Conservation (phyloP, 2,113 vertebrate genomes). For the Centropristis striata region DNA sequence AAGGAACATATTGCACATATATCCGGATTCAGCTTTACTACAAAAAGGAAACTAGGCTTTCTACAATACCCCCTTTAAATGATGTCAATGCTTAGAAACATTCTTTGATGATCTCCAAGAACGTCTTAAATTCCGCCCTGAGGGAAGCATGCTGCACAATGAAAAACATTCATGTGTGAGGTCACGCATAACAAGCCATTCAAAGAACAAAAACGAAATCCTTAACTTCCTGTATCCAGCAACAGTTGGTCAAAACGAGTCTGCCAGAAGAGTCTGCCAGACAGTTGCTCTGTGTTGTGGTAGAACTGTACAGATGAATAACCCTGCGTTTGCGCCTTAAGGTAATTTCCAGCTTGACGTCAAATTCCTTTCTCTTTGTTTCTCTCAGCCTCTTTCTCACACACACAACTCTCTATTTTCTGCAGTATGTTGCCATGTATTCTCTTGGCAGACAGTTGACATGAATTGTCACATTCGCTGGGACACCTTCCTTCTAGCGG, state of each 20-base stretch:
- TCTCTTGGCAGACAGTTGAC: constrained; percentile 17
- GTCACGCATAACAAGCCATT: constrained; percentile 36
- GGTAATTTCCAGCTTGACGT: constrained; percentile 51
- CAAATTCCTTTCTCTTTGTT: constrained; percentile 27
- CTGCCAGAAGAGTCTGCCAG: constrained; percentile 23
- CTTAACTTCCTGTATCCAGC: constrained; percentile 55
- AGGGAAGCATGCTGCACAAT: constrained; percentile 52
- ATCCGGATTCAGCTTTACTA: not conserved
- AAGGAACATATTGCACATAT: not conserved
- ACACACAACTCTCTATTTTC: not conserved
- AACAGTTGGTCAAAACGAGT: constrained; percentile 17
- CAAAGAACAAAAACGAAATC: constrained; percentile 30
- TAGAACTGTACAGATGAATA: constrained; percentile 37
- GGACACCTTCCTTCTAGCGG: not conserved
- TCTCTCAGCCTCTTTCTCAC: not conserved
- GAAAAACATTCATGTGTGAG: constrained; percentile 59
- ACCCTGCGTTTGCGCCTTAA: constrained; percentile 37
- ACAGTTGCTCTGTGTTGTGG: constrained; percentile 34
- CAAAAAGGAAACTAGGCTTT: not conserved
- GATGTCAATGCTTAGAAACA: constrained; percentile 9
- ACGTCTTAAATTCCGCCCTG: constrained; percentile 32
- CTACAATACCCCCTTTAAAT: not conserved
- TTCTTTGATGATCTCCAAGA: constrained; percentile 18
- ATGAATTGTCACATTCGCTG: constrained; percentile 1
- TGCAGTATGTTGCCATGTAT: constrained; percentile 3